phyloP scores from a whole-genome alignment of 2,113 vertebrate genomes.

The Rhinoptilus africanus region DNA sequence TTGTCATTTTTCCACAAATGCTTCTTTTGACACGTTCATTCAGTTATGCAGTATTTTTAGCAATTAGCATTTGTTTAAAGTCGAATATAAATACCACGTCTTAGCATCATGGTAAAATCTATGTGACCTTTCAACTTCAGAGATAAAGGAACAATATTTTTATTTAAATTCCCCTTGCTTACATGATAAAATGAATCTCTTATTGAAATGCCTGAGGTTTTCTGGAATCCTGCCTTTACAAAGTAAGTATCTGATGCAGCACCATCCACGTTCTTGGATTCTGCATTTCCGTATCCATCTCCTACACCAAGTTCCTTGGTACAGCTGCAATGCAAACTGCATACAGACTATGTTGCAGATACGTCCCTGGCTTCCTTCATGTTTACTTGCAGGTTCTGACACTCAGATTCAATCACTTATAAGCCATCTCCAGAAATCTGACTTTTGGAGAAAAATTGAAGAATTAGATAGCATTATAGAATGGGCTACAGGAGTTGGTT shows the following conservation, averaged over 20 bases:
- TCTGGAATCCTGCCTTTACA: background rate
- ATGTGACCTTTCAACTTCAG: background rate
- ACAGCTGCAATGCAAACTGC: background rate
- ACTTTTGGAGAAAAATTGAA: background rate
- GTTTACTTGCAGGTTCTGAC: background rate
- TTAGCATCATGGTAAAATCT: background rate
- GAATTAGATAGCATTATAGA: background rate
- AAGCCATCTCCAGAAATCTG: background rate
- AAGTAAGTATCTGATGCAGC: background rate
- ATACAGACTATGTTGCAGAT: background rate
- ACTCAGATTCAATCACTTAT: background rate
- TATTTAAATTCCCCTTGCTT: background rate
- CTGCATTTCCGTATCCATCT: background rate
- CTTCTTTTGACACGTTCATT: background rate
- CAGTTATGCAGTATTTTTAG: background rate
- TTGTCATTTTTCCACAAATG: background rate
- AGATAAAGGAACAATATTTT: background rate
- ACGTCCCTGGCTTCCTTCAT: background rate
- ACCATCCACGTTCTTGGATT: background rate
- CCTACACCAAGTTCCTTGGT: background rate
- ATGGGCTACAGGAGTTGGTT: background rate
- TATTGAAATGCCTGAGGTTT: background rate
- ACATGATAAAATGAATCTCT: background rate
- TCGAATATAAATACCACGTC: background rate
- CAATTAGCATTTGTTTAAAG: background rate